These are phyloP conservation scores for Anguilla marmorata DNA, from an alignment of 2,797 vertebrate genomes.

Conservation along the genomic window DNA sequence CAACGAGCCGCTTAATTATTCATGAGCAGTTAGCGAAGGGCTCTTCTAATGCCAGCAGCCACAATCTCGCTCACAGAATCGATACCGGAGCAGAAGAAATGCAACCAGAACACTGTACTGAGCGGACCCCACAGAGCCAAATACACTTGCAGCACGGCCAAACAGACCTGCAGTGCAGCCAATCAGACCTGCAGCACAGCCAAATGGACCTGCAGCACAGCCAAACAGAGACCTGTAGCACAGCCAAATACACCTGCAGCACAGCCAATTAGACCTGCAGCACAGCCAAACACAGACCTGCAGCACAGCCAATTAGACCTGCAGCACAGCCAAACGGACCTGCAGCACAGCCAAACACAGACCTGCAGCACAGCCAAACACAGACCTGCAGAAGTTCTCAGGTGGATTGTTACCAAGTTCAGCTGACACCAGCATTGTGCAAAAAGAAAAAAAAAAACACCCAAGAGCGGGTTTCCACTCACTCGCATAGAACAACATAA, in stretches of 20 bases:
- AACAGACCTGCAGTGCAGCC: no score
- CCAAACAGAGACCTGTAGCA: background rate
- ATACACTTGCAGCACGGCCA: no score
- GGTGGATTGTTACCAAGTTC: background rate
- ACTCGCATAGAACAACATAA: background rate
- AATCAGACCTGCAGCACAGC: background rate
- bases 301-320: background rate
- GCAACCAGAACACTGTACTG: background rate
- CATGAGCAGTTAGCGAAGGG: constrained; percentile 23
- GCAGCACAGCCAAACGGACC: background rate
- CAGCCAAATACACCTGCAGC: no score
- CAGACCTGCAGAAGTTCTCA: background rate
- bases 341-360: background rate
- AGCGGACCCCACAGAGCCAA: background rate
- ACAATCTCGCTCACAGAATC: background rate
- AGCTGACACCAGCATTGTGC: no score
- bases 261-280: background rate
- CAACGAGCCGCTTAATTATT: constrained; percentile 24
- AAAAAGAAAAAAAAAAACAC: no score
- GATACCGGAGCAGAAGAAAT: constrained; percentile 6
- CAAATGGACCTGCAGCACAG: background rate
- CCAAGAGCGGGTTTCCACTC: background rate
- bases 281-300: background rate
- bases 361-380: background rate
- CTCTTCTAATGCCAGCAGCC: background rate